These are phyloP conservation scores for Apodemia duryi DNA, from an alignment of 2,888 invertebrate species.

Conservation along the genomic window DNA sequence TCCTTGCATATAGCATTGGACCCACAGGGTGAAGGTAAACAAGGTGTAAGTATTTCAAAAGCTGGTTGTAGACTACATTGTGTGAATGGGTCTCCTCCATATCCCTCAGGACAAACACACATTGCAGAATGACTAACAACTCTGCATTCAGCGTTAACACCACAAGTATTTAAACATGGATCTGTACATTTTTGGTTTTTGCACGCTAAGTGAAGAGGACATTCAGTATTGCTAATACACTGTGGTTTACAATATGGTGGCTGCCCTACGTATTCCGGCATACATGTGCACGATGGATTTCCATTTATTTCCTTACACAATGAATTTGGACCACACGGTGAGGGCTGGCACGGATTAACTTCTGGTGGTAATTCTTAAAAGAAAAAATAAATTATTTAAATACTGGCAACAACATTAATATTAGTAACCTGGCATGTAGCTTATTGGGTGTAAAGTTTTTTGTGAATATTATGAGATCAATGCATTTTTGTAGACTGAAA, in stretches of 20 bases:
- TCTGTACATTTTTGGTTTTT: conserved; percentile 86
- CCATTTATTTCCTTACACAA: conserved; percentile 84
- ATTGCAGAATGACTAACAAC: conserved; percentile 88
- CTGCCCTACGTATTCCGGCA: conserved; percentile 82
- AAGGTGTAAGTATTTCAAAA: conserved; percentile 80
- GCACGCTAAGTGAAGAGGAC: conserved; percentile 84
- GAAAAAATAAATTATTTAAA: neutral
- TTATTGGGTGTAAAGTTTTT: too few species aligned
- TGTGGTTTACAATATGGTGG: conserved; percentile 90
- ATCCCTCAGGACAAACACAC: conserved; percentile 85
- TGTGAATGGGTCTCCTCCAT: conserved; percentile 82
- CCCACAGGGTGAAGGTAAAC: conserved; percentile 85
- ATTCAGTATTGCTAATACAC: conserved; percentile 88
- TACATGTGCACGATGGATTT: conserved; percentile 86
- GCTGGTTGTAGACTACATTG: conserved; percentile 71
- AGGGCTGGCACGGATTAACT: conserved; percentile 85
- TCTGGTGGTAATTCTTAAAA: conserved; percentile 44
- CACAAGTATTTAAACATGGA: conserved; percentile 86
- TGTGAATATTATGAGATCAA: too few species aligned
- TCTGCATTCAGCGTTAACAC: conserved; percentile 84
- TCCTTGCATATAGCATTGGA: conserved; percentile 84
- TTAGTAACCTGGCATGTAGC: neutral
- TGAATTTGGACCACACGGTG: conserved; percentile 89
- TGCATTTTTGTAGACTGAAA: too few species aligned
- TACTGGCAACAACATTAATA: neutral